Evolutionary conservation across 1,140 invertebrate species (phyloP), one percentile per base, ranked within the genome.

Genomic region (Berghia stephanieae): DNA sequence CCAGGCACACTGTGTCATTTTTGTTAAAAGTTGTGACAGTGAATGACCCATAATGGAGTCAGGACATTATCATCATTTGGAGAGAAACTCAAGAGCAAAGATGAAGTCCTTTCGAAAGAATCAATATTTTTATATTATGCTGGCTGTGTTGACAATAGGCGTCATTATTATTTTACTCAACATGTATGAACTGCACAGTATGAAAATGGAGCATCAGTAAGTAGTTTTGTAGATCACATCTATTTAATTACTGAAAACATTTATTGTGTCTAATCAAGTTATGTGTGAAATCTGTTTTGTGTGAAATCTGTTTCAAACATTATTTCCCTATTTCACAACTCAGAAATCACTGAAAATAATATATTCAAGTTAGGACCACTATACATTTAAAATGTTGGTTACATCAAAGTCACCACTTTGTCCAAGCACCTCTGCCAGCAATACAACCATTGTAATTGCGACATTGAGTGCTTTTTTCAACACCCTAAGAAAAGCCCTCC

Each of bases 121-220:
- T 3, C 42, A 13, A 46, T 24, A 40, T 6, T 36, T 34, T 36
- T 81, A 79, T 55, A 42, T 83, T 0, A 80, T 82, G 0, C 38
- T 81, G 18, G 55, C 77, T 27, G 81, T 87, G 36, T 69, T 89
- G 10, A 63, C 83, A 16, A 67, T 87, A 60, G 88, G 86, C 1
- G 72, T 86, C 8, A 31, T 84, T 0, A 66, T 88, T 1, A 86
- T 83, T 8, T 24, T 83, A 8, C 79, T 88, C 36, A 88, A 88
- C 73, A 83, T 88, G 31, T 87, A 87, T 73, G 83, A 89, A 71
- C 83, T 89, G 31, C 82, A 87, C 55, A 80, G 81, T 18, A 83
- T 88, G 68, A 86, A 80, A 60, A 18, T 43, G 43, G 55, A 75
- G 1, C 5, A 75, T 27, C 24, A 31, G 72, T 75, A 63, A 63